Conservation (phyloP, 2,113 vertebrate species). For the Calidris pygmaea region DNA sequence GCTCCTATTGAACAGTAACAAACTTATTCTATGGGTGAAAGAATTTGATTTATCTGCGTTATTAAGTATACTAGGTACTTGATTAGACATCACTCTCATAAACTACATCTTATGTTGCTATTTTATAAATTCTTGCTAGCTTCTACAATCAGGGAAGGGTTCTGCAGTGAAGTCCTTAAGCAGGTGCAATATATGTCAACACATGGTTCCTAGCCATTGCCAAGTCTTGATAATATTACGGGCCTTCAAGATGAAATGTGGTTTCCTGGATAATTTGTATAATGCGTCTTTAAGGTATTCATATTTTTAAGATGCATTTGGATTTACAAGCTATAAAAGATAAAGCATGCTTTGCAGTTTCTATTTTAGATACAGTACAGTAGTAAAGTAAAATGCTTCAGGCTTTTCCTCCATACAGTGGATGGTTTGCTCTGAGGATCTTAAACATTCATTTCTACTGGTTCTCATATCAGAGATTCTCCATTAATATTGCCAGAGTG, state of each 20-base stretch:
- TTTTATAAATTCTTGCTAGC: not conserved
- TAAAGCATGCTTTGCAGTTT: not conserved
- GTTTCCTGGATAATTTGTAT: constrained; percentile 9
- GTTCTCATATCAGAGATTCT: constrained; percentile 29
- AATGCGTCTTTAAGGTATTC: constrained; percentile 10
- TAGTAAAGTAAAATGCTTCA: constrained; percentile 40
- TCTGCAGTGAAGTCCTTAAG: not conserved
- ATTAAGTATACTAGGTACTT: not conserved
- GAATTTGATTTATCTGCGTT: constrained; percentile 36
- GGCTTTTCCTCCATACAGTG: not conserved
- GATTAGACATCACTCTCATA: constrained; percentile 4
- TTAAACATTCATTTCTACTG: constrained; percentile 30
- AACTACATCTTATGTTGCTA: not conserved
- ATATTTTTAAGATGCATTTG: constrained; percentile 9
- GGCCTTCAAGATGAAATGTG: not conserved
- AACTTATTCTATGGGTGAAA: constrained; percentile 27
- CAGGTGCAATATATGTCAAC: not conserved
- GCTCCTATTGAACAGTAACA: constrained; percentile 22
- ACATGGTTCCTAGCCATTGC: not conserved
- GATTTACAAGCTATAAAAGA: constrained; percentile 24
- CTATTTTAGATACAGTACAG: not conserved
- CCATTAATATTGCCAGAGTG: constrained; percentile 26
- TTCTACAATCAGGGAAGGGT: not conserved
- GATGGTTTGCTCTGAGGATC: not conserved
- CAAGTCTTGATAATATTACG: not conserved